These are phyloP conservation scores for Macrobrachium rosenbergii DNA, from an alignment of 1,140 invertebrate genomes.

Conservation along the genomic window DNA sequence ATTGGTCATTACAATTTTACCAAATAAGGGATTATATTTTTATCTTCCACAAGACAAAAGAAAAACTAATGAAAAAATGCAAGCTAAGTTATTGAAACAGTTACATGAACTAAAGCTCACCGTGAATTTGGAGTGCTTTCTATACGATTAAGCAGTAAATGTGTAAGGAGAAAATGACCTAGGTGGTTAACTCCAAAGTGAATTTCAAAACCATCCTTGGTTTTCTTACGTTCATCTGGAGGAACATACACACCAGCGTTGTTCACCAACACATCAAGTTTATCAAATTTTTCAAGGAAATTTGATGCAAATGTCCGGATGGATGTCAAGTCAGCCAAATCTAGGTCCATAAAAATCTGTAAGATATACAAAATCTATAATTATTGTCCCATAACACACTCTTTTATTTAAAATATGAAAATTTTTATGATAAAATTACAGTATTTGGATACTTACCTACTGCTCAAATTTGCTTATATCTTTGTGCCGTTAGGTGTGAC, in stretches of 20 bases:
- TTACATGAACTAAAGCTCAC: constrained; percentile 20
- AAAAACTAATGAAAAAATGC: background rate
- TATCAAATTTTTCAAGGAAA: constrained; percentile 67
- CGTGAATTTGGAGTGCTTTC: constrained; percentile 40
- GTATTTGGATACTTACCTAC: background rate
- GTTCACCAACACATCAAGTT: constrained; percentile 87
- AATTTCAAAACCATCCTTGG: constrained; percentile 81
- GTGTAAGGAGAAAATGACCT: constrained; percentile 91
- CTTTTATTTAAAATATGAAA: background rate
- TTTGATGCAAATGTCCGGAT: constrained; percentile 69
- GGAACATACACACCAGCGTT: constrained; percentile 86
- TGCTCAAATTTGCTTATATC: too few species aligned
- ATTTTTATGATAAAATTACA: background rate
- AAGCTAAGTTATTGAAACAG: too few species aligned
- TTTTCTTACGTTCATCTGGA: constrained; percentile 68
- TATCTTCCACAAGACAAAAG: constrained; percentile 4
- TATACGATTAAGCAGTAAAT: constrained; percentile 77
- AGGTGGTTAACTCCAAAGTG: constrained; percentile 93
- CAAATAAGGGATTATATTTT: background rate
- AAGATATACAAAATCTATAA: constrained; percentile 66
- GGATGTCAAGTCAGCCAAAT: constrained; percentile 71
- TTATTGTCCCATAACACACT: background rate
- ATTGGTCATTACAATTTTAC: background rate
- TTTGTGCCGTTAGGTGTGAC: too few species aligned
- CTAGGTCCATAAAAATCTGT: constrained; percentile 68